phyloP scores from a whole-genome alignment of 2,888 invertebrate species.

The Mesochorus sp. region DNA sequence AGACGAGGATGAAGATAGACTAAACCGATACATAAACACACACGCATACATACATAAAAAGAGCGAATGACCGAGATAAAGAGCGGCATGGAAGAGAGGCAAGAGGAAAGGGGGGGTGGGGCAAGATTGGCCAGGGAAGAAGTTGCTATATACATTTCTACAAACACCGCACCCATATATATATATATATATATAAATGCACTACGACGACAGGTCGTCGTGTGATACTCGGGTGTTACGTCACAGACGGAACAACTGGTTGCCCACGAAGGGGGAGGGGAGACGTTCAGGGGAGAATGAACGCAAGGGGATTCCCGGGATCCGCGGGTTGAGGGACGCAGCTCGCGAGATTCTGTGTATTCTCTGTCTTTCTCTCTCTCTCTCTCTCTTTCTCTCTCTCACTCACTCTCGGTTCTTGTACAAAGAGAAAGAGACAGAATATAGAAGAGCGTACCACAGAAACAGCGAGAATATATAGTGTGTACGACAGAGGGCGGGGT shows the following conservation, averaged over 20 bases:
- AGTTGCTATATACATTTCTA: conserved; percentile 25
- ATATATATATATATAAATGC: conserved; percentile 21
- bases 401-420: conserved; percentile 21
- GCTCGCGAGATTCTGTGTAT: conserved; percentile 47
- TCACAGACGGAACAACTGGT: conserved; percentile 83
- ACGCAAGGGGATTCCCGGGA: conserved; percentile 82
- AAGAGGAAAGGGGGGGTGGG: conserved; percentile 27
- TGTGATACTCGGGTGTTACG: conserved; percentile 72
- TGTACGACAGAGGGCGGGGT: conserved; percentile 55
- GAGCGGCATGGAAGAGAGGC: conserved; percentile 55
- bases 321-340: conserved; percentile 80
- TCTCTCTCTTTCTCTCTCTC: neutral
- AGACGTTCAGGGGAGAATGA: conserved; percentile 53
- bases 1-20: conserved; percentile 20
- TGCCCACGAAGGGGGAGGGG: conserved; percentile 67
- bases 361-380: conserved; percentile 18
- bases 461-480: conserved; percentile 55
- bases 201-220: conserved; percentile 72
- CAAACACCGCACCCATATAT: conserved; percentile 20
- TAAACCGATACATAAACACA: conserved; percentile 6
- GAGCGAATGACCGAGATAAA: conserved; percentile 65
- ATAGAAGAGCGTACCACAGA: conserved; percentile 56
- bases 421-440: conserved; percentile 42
- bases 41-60: conserved; percentile 12
- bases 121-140: conserved; percentile 31